Percentiles rank a stretch among this genome's conserved stretches.
Conservation (phyloP, 2,797 vertebrate species). For the Chaenodraco wilsoni region DNA sequence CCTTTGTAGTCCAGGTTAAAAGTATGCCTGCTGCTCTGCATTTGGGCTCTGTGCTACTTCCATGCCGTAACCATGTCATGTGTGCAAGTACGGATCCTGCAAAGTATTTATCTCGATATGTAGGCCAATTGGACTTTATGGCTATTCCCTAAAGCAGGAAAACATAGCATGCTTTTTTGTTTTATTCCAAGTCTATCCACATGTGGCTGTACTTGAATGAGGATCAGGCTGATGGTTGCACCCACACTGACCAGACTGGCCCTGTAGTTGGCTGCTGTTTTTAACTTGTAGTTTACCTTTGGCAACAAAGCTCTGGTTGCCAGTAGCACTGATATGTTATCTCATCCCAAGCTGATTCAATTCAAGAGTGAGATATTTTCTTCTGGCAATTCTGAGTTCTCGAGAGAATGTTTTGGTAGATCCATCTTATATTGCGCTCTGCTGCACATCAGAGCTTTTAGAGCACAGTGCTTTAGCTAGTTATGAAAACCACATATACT, state of each 20-base stretch:
- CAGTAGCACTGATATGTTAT: conserved; percentile 33
- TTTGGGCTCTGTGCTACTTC: conserved; percentile 37
- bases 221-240: conserved; percentile 28
- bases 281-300: conserved; percentile 49
- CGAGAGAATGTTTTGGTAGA: neutral
- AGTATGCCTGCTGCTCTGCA: conserved; percentile 23
- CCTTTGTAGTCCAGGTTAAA: conserved; percentile 25
- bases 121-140: conserved; percentile 68
- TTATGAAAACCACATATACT: conserved; percentile 32
- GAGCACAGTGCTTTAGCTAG: conserved; percentile 17
- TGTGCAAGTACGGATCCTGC: conserved; percentile 28
- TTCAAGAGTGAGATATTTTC: conserved; percentile 28
- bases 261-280: conserved; percentile 20
- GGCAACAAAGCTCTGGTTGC: conserved; percentile 29
- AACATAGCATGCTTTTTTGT: conserved; percentile 18
- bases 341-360: conserved; percentile 32
- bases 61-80: conserved; percentile 22
- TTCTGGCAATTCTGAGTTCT: conserved; percentile 17
- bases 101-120: conserved; percentile 52
- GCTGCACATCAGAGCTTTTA: conserved; percentile 15
- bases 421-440: conserved; percentile 15
- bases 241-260: conserved; percentile 16
- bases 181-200: conserved; percentile 42
- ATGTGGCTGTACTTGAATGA: conserved; percentile 40
- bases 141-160: conserved; percentile 60